Conservation (phyloP, 2,888 invertebrate species). For the Chrysotoxum bicinctum region DNA sequence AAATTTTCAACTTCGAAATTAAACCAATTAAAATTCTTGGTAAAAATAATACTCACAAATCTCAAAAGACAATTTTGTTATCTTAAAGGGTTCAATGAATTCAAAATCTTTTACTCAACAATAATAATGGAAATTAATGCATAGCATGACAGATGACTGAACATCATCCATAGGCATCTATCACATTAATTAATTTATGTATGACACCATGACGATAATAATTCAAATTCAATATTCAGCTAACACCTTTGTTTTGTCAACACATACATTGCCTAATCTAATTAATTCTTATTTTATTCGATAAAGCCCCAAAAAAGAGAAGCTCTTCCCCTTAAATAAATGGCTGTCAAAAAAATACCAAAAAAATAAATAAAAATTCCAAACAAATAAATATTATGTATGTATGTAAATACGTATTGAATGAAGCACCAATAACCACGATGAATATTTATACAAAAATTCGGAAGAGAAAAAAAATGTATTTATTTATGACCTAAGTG, state of each 20-base stretch:
- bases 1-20: too few species aligned
- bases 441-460: slow-evolving; percentile 30
- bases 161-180: not conserved
- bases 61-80: not conserved
- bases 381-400: slow-evolving; percentile 5
- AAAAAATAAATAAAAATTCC: slow-evolving; percentile 15
- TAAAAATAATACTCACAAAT: too few species aligned
- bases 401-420: not conserved
- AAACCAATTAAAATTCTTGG: too few species aligned
- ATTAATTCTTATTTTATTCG: not conserved
- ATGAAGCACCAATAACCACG: slow-evolving; percentile 11
- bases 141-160: not conserved
- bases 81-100: not conserved
- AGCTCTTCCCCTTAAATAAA: not conserved
- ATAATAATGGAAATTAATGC: not conserved
- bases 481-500: not conserved
- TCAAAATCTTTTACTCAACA: not conserved
- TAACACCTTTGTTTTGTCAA: slow-evolving; percentile 25
- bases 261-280: not conserved
- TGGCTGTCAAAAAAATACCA: not conserved
- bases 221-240: slow-evolving; percentile 15
- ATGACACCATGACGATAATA: not conserved
- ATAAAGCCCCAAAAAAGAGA: not conserved
- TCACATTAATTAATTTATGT: slow-evolving; percentile 8
- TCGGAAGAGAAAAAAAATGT: not conserved